phyloP scores from a whole-genome alignment of 2,888 invertebrate genomes.

The Acrocyrtus sp. region DNA sequence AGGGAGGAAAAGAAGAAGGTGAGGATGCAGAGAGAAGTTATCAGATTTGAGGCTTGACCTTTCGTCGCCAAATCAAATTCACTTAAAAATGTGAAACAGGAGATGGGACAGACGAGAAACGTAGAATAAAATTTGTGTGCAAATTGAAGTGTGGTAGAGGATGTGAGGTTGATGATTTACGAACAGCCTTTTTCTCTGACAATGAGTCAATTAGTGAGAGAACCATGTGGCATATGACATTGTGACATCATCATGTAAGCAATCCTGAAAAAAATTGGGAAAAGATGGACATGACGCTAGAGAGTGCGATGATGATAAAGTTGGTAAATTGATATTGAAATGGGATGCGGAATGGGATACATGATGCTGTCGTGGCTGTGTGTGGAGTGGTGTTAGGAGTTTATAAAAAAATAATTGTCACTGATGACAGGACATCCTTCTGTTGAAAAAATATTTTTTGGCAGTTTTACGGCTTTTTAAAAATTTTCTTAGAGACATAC shows the following conservation, averaged over 20 bases:
- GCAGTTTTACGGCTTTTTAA: neutral
- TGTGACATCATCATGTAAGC: too few species aligned
- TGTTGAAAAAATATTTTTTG: neutral
- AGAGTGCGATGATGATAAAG: too few species aligned
- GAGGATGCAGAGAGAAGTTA: neutral
- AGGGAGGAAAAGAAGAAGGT: too few species aligned
- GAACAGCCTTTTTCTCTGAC: slow-evolving; percentile 19
- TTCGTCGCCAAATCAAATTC: slow-evolving; percentile 22
- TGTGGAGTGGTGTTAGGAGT: neutral
- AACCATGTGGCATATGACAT: slow-evolving; percentile 46
- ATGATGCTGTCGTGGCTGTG: neutral
- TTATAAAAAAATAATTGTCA: neutral
- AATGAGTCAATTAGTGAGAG: slow-evolving; percentile 50
- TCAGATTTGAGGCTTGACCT: slow-evolving; percentile 34
- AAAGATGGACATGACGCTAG: too few species aligned
- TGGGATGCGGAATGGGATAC: neutral
- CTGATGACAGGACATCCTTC: slow-evolving; percentile 14
- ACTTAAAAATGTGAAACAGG: slow-evolving; percentile 2
- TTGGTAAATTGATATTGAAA: too few species aligned
- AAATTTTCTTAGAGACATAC: neutral
- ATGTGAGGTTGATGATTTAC: slow-evolving; percentile 48
- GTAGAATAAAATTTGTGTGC: too few species aligned
- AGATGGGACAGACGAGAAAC: neutral
- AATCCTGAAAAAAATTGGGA: too few species aligned
- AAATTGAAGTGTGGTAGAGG: too few species aligned